A percentile compares a stretch with the other conserved stretches of the same genome.
These are phyloP conservation scores for Nibea albiflora DNA, from an alignment of 2,113 vertebrate genomes.

Conservation along the genomic window DNA sequence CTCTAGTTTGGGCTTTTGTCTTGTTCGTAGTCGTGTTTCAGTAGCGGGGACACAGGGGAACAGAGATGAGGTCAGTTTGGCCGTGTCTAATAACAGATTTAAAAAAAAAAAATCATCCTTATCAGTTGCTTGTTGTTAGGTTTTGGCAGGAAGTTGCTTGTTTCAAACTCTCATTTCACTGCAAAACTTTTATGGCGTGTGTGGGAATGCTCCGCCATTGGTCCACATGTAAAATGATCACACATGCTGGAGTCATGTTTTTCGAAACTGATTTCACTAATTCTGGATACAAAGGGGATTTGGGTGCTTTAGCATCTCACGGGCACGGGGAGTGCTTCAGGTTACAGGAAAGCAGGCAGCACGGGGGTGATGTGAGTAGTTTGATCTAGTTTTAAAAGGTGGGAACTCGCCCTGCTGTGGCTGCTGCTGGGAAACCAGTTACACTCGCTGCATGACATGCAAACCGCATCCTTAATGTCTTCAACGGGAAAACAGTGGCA, in stretches of 20 bases:
- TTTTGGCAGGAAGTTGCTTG: constrained; percentile 11
- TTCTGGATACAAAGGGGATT: not conserved
- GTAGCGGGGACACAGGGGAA: not conserved
- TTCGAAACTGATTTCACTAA: not conserved
- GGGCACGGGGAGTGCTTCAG: not conserved
- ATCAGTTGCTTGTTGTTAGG: constrained; percentile 16
- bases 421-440: not conserved
- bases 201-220: not conserved
- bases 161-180: constrained; percentile 1
- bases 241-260: not conserved
- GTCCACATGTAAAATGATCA: constrained; percentile 5
- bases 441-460: not conserved
- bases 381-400: too few species aligned
- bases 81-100: not conserved
- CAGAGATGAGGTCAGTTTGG: not conserved
- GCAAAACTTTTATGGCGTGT: not conserved
- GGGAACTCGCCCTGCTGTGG: not conserved
- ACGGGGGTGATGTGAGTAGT: not conserved
- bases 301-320: too few species aligned
- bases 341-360: not conserved
- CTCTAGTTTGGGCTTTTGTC: not conserved
- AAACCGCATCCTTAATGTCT: not conserved
- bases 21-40: not conserved
- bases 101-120: not conserved
- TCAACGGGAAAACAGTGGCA: not conserved